Percentiles rank a stretch among this genome's conserved stretches.
These are phyloP conservation scores for Acanthopleura granulata DNA, from an alignment of 2,888 invertebrate species.

Conservation along the genomic window DNA sequence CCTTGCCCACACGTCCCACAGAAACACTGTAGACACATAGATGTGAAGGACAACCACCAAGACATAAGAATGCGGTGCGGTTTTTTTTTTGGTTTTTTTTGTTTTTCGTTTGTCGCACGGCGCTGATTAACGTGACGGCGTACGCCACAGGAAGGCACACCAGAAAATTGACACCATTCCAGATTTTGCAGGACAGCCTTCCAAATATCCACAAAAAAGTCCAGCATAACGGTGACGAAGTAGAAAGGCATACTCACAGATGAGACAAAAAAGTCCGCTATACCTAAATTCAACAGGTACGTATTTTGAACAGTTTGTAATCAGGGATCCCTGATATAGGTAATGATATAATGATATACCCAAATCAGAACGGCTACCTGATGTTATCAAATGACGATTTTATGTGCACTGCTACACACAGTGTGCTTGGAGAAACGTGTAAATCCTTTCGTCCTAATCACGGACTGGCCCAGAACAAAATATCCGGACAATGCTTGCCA, in stretches of 20 bases:
- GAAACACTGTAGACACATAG: background rate
- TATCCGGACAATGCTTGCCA: too few relatives aligned
- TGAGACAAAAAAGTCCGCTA: background rate
- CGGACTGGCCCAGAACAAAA: too few relatives aligned
- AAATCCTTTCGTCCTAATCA: too few relatives aligned
- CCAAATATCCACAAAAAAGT: conserved; percentile 11
- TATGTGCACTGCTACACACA: too few relatives aligned
- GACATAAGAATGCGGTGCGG: background rate
- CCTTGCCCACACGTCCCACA: conserved; percentile 5
- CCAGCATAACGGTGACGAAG: background rate
- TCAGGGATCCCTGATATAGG: background rate
- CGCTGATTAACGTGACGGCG: background rate
- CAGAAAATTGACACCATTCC: background rate
- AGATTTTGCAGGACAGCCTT: conserved; percentile 1
- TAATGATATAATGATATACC: background rate
- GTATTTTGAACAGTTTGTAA: conserved; percentile 8
- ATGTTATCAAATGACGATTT: too few relatives aligned
- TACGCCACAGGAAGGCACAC: background rate
- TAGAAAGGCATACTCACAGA: conserved; percentile 10
- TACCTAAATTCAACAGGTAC: background rate
- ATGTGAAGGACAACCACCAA: background rate
- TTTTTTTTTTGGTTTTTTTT: too few relatives aligned
- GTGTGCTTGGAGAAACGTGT: too few relatives aligned
- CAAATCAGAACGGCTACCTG: background rate
- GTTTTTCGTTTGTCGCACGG: conserved; percentile 5